These are phyloP conservation scores for Cephonodes hylas DNA, from an alignment of 2,888 invertebrate species.

Conservation along the genomic window DNA sequence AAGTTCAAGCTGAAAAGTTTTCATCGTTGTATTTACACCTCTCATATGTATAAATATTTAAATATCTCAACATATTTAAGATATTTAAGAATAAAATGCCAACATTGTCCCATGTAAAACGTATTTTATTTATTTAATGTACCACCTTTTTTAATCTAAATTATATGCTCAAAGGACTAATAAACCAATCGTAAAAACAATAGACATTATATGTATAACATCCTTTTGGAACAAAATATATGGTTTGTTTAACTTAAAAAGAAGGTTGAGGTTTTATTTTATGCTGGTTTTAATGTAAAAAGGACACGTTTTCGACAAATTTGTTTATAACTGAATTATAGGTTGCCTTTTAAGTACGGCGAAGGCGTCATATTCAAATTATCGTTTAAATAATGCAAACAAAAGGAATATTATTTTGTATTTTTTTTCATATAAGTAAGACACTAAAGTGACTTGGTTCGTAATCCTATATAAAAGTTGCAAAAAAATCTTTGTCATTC, in stretches of 20 bases:
- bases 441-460: neutral
- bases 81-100: neutral
- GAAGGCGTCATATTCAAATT: neutral
- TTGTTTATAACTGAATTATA: conserved; percentile 1
- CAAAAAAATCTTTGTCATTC: neutral
- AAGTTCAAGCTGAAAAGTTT: no score
- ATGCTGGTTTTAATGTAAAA: conserved; percentile 3
- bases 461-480: neutral
- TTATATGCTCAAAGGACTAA: neutral
- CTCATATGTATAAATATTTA: no score
- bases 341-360: neutral
- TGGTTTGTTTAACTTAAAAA: conserved; percentile 1
- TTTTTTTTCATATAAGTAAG: neutral
- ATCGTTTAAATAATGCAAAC: neutral
- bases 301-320: neutral
- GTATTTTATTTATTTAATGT: neutral
- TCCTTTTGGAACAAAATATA: neutral
- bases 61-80: no score
- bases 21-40: no score
- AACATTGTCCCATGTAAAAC: neutral
- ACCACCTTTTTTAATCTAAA: neutral
- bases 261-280: conserved; percentile 2
- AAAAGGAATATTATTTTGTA: neutral
- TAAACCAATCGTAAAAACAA: neutral
- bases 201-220: neutral